phyloP scores from a whole-genome alignment of 2,797 vertebrate species.

The Silurus aristotelis region DNA sequence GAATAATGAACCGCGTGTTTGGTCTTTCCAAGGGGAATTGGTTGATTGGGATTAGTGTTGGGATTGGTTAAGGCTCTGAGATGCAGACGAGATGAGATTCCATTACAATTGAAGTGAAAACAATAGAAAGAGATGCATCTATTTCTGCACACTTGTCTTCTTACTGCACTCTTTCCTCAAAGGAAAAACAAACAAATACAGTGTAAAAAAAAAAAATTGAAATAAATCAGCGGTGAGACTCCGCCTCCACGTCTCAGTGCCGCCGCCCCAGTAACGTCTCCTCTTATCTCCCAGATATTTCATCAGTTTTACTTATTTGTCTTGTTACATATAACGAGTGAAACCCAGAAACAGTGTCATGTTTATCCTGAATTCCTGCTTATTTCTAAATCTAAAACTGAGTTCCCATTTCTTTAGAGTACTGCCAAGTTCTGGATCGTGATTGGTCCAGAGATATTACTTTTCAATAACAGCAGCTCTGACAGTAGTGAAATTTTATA shows the following conservation, averaged over 20 bases:
- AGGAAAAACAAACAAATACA: conserved; percentile 1
- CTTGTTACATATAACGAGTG: background rate
- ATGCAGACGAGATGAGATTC: conserved; percentile 15
- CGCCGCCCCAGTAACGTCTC: conserved; percentile 1
- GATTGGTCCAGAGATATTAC: background rate
- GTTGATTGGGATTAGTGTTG: conserved; percentile 3
- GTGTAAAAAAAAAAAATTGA: conserved; percentile 19
- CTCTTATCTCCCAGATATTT: conserved; percentile 22
- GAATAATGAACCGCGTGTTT: conserved; percentile 8
- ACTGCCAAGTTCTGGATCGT: background rate
- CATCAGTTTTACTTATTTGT: conserved; percentile 2
- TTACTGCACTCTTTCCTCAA: conserved; percentile 34
- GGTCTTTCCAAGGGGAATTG: background rate
- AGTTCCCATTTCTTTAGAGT: background rate
- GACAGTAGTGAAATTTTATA: background rate
- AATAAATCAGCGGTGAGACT: background rate
- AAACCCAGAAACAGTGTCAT: background rate
- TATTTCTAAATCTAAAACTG: background rate
- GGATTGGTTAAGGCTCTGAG: conserved; percentile 10
- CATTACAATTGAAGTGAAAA: conserved; percentile 30
- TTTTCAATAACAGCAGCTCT: background rate
- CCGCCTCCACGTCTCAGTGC: background rate
- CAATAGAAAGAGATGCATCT: conserved; percentile 28
- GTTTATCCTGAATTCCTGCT: background rate
- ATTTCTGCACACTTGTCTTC: conserved; percentile 19